Base-by-base conservation (phyloP, 2,888 invertebrate genomes). In the Deilephila porcellus region DNA sequence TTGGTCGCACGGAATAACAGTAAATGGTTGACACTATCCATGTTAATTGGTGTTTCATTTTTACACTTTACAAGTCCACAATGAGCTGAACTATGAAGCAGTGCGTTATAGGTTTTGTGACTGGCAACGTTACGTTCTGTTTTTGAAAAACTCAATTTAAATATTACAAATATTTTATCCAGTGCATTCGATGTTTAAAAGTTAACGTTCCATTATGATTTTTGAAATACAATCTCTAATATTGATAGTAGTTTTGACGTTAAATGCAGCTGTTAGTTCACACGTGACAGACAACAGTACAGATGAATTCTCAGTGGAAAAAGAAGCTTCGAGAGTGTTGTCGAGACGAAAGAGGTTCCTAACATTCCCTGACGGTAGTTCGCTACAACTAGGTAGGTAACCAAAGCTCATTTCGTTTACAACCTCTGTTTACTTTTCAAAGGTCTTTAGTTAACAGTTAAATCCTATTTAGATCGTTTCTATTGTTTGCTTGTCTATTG, bases 331-430 rank as follows among this genome's bases (percentile, higher is more conserved):
- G 73, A 87, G 84, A 81, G 79, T 88, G 71, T 84, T 95, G 82
- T 95, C 96, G 53, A 91, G 96, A 80, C 91, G 92, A 81, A 96
- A 95, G 87, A 94, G 96, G 85, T 96, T 95, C 87, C 83, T 96
- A 84, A 91, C 95, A 82, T 96, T 96, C 88, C 96, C 96, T 71
- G 95, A 95, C 78, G 96, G 96, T 75, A 95, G 95, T 84, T 96
- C 96, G 75, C 83, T 96, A 76, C 96, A 96, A 91, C 94, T 96
- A 83, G 95, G 96, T 95, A 84, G 72, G 72, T 72, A 74, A 29
- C 3, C 11, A 32, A 25, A 60, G 29, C n/a, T 3, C 11, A 14
- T 14, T 64, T 45, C 20, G 14, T 64, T 20, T 45, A 8, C 64
- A 8, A 5, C 45, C 67, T 25, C 20, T 25, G 37, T 67, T 14